Percentiles rank a stretch among this genome's conserved stretches.
Evolutionary conservation across 1,140 invertebrate genomes (phyloP).

Genomic region (Palaemon carinicauda): DNA sequence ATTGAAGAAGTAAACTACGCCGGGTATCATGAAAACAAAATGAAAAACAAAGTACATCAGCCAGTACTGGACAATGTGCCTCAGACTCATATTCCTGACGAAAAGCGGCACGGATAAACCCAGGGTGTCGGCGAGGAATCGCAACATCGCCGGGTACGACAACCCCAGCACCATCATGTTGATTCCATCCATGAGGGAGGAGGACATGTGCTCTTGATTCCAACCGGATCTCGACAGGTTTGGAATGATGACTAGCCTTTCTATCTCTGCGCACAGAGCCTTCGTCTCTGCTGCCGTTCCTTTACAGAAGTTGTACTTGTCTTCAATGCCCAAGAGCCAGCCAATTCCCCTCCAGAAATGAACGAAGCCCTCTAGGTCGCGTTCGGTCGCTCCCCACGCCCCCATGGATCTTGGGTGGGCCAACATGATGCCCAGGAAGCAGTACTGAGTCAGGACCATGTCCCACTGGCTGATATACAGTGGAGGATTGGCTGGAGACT

Average conservation of each 20-base stretch:
- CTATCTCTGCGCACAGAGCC: slow-evolving; percentile 64
- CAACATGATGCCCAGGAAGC: slow-evolving; percentile 80
- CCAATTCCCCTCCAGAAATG: slow-evolving; percentile 88
- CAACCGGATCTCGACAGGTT: slow-evolving; percentile 63
- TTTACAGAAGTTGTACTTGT: slow-evolving; percentile 74
- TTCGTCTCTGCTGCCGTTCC: slow-evolving; percentile 65
- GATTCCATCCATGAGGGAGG: slow-evolving; percentile 64
- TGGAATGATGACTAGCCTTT: slow-evolving; percentile 64
- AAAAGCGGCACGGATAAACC: not conserved
- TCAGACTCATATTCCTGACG: not conserved
- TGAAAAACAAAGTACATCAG: slow-evolving; percentile 16
- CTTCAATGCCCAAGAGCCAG: slow-evolving; percentile 80
- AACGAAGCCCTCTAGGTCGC: slow-evolving; percentile 78
- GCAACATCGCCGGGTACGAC: slow-evolving; percentile 29
- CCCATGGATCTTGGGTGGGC: slow-evolving; percentile 74
- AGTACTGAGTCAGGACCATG: slow-evolving; percentile 76
- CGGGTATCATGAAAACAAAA: slow-evolving; percentile 24
- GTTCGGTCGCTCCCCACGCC: slow-evolving; percentile 67
- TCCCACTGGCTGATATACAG: slow-evolving; percentile 76
- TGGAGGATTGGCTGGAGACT: slow-evolving; percentile 33
- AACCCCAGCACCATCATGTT: slow-evolving; percentile 62
- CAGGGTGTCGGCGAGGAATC: slow-evolving; percentile 11
- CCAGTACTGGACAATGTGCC: slow-evolving; percentile 23
- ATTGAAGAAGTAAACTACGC: slow-evolving; percentile 25
- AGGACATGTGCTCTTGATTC: slow-evolving; percentile 67